Evolutionary conservation across 2,888 invertebrate genomes (phyloP), one percentile per base, ranked within the genome.

Genomic region (Lochmaea crataegi): DNA sequence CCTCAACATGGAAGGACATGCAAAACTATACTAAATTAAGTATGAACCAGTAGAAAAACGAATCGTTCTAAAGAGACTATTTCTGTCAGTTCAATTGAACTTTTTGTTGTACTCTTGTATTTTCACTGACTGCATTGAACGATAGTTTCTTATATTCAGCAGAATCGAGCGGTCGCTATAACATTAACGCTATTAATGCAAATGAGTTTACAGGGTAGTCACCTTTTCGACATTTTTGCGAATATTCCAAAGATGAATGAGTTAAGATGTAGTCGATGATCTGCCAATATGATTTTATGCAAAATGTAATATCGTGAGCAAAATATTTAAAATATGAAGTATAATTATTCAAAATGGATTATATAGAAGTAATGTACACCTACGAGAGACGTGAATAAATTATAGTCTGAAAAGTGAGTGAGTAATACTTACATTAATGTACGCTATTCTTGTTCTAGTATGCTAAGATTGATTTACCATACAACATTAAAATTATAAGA

Each of bases 111-210:
- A 53, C 66, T 56, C 56, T 57, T 53, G 66, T 66, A 66, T 66
- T 38, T 51, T 56, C 53, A 65, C 32, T 38, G 65, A 53, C 65
- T 14, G 56, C 66, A 66, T 41, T 66, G 56, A 51, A 66, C 38
- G 53, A 56, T 56, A 51, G 51, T 53, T 66, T 66, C 57, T 66
- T 66, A 57, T 66, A 56, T 56, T 14, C 56, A 16, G 18, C 26
- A 56, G 18, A 51, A 65, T 53, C 51, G 26, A 51, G 51, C 18
- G 51, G 48, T 48, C 53, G 41, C 65, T 51, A 42, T n/a, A 57
- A 58, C 58, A 67, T 67, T 67, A 67, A 67, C 67, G 45, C 58
- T 67, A 67, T 41, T 45, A 45, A 67, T 67, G 67, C 58, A 67
- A 67, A 67, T 67, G 45, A 67, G 26, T 14, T 18, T 45, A 58